phyloP scores from a whole-genome alignment of 2,113 vertebrate genomes.

The Xiphorhynchus elegans region DNA sequence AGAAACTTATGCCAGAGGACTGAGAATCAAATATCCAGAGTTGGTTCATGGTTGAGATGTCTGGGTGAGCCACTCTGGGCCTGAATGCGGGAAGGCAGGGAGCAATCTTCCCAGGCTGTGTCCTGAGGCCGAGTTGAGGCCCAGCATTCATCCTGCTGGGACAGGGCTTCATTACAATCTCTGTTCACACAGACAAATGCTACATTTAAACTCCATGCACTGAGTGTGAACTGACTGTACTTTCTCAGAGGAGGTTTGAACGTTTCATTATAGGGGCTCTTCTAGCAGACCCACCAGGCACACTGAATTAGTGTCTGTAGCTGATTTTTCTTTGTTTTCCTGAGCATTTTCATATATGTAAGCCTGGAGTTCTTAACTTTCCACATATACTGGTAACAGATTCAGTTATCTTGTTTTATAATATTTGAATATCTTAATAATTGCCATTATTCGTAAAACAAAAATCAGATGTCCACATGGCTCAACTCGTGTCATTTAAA shows the following conservation, averaged over 20 bases:
- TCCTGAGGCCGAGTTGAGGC: rapidly evolving
- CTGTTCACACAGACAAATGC: rapidly evolving
- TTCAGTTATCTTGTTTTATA: neutral
- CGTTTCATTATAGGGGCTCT: neutral
- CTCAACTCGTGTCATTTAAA: neutral
- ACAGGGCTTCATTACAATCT: rapidly evolving
- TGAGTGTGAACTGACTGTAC: neutral
- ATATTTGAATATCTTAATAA: neutral
- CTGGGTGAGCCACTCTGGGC: rapidly evolving
- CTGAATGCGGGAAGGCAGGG: rapidly evolving
- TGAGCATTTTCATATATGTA: neutral
- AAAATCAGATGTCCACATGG: neutral
- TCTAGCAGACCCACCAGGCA: neutral
- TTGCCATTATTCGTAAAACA: neutral
- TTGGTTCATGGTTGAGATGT: rapidly evolving
- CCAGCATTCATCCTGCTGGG: rapidly evolving
- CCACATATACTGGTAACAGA: neutral
- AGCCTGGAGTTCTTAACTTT: neutral
- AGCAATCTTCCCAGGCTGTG: neutral
- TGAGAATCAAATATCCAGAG: neutral
- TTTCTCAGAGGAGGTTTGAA: neutral
- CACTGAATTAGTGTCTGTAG: neutral
- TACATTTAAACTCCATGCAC: rapidly evolving
- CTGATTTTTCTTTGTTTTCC: neutral
- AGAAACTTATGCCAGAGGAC: rapidly evolving